Percentiles rank a stretch among this genome's conserved stretches.
Conservation (phyloP, 1,140 invertebrate species). For the Zaprionus capensis region DNA sequence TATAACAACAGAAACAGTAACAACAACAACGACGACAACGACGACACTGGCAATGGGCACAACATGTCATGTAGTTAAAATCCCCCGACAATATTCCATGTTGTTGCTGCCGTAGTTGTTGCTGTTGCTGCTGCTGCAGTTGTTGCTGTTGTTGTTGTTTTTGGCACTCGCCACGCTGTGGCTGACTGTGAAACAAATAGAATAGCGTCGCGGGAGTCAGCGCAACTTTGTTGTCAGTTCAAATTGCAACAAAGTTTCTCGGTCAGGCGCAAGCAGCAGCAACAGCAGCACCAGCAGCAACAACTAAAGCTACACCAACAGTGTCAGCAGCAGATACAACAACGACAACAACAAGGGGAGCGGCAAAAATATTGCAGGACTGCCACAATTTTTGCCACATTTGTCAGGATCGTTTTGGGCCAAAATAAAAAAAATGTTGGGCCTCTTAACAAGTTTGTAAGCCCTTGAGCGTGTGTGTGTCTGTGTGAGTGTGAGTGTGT, state of each 20-base stretch:
- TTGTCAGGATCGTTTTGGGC: conserved; percentile 26
- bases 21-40: neutral
- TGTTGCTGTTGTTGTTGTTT: conserved; percentile 1
- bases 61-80: conserved; percentile 17
- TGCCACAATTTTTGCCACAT: conserved; percentile 42
- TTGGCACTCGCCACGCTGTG: neutral
- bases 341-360: neutral
- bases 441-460: conserved; percentile 16
- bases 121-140: conserved; percentile 8
- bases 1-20: neutral
- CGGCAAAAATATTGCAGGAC: conserved; percentile 25
- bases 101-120: conserved; percentile 6
- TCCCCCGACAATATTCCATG: conserved; percentile 11
- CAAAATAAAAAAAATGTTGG: conserved; percentile 11
- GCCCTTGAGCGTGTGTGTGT: neutral
- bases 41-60: neutral
- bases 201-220: conserved; percentile 23
- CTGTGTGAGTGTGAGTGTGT: neutral
- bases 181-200: conserved; percentile 24
- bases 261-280: neutral
- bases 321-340: neutral
- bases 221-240: conserved; percentile 28
- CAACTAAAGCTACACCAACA: neutral
- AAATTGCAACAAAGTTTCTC: conserved; percentile 40
- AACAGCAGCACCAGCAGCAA: neutral